A percentile compares a stretch with the other conserved stretches of the same genome.
These are phyloP conservation scores for Choreutis nemorana DNA, from an alignment of 2,888 invertebrate species.

Conservation along the genomic window DNA sequence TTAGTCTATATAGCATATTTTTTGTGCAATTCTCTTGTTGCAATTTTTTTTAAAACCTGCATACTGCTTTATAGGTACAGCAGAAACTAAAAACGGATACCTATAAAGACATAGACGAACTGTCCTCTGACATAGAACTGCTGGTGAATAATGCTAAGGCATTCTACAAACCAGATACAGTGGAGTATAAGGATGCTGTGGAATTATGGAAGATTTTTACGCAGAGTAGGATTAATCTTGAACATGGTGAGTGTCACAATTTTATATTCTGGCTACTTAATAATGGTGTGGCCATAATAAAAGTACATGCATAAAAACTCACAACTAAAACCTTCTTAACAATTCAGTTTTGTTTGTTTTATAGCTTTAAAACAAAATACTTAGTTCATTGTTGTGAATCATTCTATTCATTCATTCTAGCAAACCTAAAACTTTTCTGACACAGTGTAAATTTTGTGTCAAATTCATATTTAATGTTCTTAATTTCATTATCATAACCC, in stretches of 20 bases:
- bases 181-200: constrained; percentile 89
- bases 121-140: constrained; percentile 89
- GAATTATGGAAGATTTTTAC: constrained; percentile 87
- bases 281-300: not conserved
- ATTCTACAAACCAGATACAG: constrained; percentile 88
- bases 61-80: constrained; percentile 79
- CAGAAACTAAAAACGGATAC: constrained; percentile 97
- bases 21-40: no score
- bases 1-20: no score
- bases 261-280: not conserved
- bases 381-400: no score
- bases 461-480: no score
- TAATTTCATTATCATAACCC: no score
- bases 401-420: no score
- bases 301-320: not conserved
- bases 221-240: constrained; percentile 41
- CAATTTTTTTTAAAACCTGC: no score
- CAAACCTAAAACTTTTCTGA: no score
- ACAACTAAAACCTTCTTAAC: no score
- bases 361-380: no score
- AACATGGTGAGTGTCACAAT: constrained; percentile 36
- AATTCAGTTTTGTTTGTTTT: no score
- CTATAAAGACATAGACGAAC: constrained; percentile 92
- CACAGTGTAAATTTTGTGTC: no score
- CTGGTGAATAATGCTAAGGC: constrained; percentile 94